Base-by-base conservation (phyloP, 2,888 invertebrate species). In the Acanthococcus lagerstroemiae region DNA sequence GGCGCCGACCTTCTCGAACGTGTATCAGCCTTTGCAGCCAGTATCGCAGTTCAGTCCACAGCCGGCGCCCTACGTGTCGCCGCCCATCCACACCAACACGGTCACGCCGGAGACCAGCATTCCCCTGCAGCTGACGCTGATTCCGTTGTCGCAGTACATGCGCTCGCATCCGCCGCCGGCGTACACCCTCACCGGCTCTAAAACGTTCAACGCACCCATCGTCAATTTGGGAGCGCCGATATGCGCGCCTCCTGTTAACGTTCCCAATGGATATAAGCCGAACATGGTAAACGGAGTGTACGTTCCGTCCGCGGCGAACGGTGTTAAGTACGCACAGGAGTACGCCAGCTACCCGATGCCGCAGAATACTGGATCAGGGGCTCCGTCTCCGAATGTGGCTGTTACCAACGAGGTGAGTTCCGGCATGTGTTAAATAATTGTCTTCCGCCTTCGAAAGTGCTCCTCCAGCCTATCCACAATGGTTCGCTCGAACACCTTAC, bases 121-220 rank as follows among this genome's bases (percentile, higher is more conserved):
- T 15, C 60, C 60, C 25, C 21, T 60, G 27, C 61, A 61, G 26
- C 30, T 61, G 24, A 61, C 61, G 1, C 24, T 61, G 54, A 61
- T 61, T 15, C 61, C 61, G 9, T n/a, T 61, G 6, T 61, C 61
- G 61, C 61, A 61, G 17, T 61, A 61, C 30, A 52, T 61, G 61
- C 50, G 61, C 0, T 61, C 61, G 30, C 61, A 61, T 52, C 61
- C 61, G 12, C 61, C 61, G 27, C 52, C 61, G 1, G 30, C 58
- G 12, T 15, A 19, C 6, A 21, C 61, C 21, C 27, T 50, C 22
- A 24, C 52, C 4, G 30, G 30, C 7, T 15, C 61, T 15, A 61
- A 61, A 17, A 61, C 61, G 4, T 61, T 61, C 61, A 61, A 12
- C 52, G 22, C 61, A 5, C 25, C 61, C 3, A 21, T 61, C 7